These are phyloP conservation scores for Aphyosemion australe DNA, from an alignment of 2,113 vertebrate genomes.

Conservation along the genomic window DNA sequence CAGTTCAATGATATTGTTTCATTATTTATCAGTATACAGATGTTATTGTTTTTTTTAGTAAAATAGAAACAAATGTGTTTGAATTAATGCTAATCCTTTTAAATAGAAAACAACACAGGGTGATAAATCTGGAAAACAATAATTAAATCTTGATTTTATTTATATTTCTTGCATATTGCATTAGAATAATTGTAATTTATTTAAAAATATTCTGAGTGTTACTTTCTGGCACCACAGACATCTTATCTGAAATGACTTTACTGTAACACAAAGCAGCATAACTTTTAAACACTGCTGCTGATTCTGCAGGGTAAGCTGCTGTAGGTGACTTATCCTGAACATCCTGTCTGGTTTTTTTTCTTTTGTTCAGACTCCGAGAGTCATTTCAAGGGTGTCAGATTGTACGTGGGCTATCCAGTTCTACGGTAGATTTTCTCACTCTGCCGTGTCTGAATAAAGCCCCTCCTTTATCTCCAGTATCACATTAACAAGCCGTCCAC, in stretches of 20 bases:
- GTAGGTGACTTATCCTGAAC: constrained; percentile 29
- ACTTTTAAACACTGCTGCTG: constrained; percentile 1
- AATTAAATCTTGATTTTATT: no score
- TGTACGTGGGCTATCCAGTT: constrained; percentile 54
- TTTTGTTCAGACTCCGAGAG: constrained; percentile 48
- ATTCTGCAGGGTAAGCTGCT: constrained; percentile 4
- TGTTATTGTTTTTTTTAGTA: no score
- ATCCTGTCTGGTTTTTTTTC: constrained; percentile 28
- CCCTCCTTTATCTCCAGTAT: constrained; percentile 65
- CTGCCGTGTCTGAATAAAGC: constrained; percentile 51
- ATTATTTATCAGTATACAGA: no score
- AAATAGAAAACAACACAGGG: no score
- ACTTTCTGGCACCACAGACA: no score
- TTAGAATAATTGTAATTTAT: no score
- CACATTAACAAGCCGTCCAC: constrained; percentile 71
- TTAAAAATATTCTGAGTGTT: neutral
- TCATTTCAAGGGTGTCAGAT: constrained; percentile 70
- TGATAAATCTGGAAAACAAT: no score
- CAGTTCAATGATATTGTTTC: no score
- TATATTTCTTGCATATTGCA: no score
- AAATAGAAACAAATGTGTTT: no score
- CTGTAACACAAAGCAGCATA: neutral
- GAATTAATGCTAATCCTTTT: no score
- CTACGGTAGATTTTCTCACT: constrained; percentile 59
- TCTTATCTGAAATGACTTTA: neutral